phyloP scores from a whole-genome alignment of 2,113 vertebrate species.

The Larimichthys crocea region DNA sequence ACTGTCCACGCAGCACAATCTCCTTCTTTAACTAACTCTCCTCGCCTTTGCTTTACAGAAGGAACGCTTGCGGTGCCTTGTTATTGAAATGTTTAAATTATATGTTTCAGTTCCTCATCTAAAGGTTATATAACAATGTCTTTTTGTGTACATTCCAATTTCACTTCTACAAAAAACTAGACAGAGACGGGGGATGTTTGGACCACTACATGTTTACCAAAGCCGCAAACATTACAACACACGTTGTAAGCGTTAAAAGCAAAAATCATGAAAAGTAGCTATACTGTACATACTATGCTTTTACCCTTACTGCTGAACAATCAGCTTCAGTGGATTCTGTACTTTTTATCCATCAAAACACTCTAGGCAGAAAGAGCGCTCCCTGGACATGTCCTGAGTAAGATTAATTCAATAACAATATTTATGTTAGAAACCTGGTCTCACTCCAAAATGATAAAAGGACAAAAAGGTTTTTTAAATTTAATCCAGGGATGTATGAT shows the following conservation, averaged over 20 bases:
- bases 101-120: not conserved
- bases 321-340: not conserved
- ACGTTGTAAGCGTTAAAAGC: not conserved
- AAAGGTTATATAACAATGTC: not conserved
- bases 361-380: too few relatives aligned
- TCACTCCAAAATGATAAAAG: too few relatives aligned
- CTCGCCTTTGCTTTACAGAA: not conserved
- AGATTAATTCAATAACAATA: too few relatives aligned
- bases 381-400: too few relatives aligned
- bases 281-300: not conserved
- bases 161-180: conserved; percentile 20
- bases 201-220: not conserved
- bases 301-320: not conserved
- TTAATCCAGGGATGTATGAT: too few relatives aligned
- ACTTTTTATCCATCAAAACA: not conserved
- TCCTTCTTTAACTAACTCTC: not conserved
- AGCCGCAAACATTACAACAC: conserved; percentile 4
- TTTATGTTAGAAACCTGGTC: too few relatives aligned
- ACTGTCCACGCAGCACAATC: not conserved
- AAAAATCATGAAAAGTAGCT: not conserved
- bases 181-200: not conserved
- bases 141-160: conserved; percentile 5
- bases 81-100: not conserved
- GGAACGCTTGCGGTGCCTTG: not conserved
- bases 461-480: too few relatives aligned